Evolutionary conservation across 2,113 vertebrate genomes (phyloP).

Genomic region (Shinisaurus crocodilurus): DNA sequence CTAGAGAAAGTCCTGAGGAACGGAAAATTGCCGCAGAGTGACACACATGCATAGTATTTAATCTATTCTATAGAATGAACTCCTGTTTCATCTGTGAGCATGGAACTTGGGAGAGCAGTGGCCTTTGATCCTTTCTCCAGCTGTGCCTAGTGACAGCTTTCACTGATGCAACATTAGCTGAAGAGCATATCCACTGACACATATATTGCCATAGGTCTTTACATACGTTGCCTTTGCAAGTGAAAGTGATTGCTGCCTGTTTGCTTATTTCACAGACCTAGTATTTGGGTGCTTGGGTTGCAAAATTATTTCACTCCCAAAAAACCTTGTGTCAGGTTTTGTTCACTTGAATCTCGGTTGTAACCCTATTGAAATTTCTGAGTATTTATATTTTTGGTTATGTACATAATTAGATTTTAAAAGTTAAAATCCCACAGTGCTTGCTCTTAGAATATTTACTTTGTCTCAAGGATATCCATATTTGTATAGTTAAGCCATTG

Average conservation of each 20-base stretch:
- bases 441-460: constrained; percentile 29
- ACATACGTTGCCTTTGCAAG: constrained; percentile 37
- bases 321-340: constrained; percentile 52
- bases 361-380: constrained; percentile 37
- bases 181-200: constrained; percentile 17
- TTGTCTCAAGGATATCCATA: constrained; percentile 25
- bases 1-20: constrained; percentile 75
- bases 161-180: constrained; percentile 30
- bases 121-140: constrained; percentile 48
- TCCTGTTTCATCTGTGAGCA: neutral
- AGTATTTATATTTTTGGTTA: constrained; percentile 60
- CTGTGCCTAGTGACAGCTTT: constrained; percentile 46
- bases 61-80: neutral
- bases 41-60: constrained; percentile 32
- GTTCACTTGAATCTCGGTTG: constrained; percentile 61
- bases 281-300: constrained; percentile 50
- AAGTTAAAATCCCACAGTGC: constrained; percentile 45
- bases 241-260: constrained; percentile 52
- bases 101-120: constrained; percentile 45
- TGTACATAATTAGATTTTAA: constrained; percentile 49
- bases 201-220: constrained; percentile 51
- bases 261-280: constrained; percentile 51
- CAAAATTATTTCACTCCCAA: constrained; percentile 46
- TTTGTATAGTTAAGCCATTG: constrained; percentile 55
- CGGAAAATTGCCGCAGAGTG: constrained; percentile 71